Base-by-base conservation (phyloP, 2,113 vertebrate genomes). In the Tamias sibiricus region DNA sequence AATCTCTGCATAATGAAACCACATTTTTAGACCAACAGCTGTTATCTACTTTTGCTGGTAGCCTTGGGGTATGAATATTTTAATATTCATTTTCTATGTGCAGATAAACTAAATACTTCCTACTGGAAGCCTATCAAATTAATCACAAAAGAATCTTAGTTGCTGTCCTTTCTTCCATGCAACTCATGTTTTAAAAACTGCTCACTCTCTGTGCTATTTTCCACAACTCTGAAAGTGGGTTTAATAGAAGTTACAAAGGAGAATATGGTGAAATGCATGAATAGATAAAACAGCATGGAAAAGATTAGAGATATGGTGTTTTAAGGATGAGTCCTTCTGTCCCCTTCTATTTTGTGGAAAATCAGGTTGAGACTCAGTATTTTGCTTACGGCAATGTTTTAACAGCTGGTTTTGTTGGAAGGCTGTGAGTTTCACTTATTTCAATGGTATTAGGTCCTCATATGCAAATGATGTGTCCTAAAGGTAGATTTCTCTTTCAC, bases 81-180 rank as follows among this genome's bases (percentile, higher is more conserved):
- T 99, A 99, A 99, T 99, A 98, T 98, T 98, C 97, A 98, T 99
- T 98, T 99, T 98, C 98, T 99, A 94, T 98, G 98, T 98, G 98
- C 98, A 62, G 96, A 99, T 98, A 99, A 98, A 98, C 98, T 98
- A 98, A 98, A 98, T 98, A 98, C 98, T 99, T 99, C 98, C 98
- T 98, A 98, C 98, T 98, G 97, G 98, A 98, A 98, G 97, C 98
- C 98, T 98, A 98, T 98, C 98, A 98, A 98, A 98, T 99, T 99
- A 98, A 99, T 99, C 98, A 98, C 98, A 98, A 96, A 98, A 97
- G 97, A 98, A 98, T 98, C 98, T 99, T 99, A 98, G 97, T 98
- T 98, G 98, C 97, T 98, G 98, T 98, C 98, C 98, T 98, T 98
- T 98, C 98, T 98, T 98, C 98, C 98, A 97, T 98, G 97, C 76